These are phyloP conservation scores for Conistra vaccinii DNA, from an alignment of 2,888 invertebrate species.

Conservation along the genomic window DNA sequence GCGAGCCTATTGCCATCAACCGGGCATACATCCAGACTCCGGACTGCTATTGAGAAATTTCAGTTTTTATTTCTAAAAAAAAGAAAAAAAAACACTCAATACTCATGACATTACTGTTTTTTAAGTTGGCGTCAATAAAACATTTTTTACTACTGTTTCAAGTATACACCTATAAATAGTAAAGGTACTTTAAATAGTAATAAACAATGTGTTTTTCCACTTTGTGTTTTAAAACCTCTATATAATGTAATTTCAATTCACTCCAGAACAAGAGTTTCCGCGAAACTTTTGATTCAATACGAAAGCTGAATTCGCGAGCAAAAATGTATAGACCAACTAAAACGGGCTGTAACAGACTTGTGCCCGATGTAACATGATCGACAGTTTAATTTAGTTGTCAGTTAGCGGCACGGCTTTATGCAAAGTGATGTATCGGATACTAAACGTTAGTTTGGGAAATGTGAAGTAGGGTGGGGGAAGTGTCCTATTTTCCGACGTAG, in stretches of 20 bases:
- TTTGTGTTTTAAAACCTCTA: too few relatives aligned
- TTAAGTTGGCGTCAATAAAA: too few relatives aligned
- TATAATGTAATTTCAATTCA: slow-evolving; percentile 2
- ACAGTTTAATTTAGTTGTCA: slow-evolving; percentile 72
- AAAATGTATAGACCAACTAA: slow-evolving; percentile 48
- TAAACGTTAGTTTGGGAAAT: slow-evolving; percentile 49
- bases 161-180: too few relatives aligned
- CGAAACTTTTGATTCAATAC: slow-evolving; percentile 14
- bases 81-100: too few relatives aligned
- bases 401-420: slow-evolving; percentile 54
- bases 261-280: background rate
- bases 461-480: slow-evolving; percentile 7
- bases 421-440: slow-evolving; percentile 61
- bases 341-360: slow-evolving; percentile 24
- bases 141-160: too few relatives aligned
- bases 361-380: slow-evolving; percentile 62
- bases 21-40: too few relatives aligned
- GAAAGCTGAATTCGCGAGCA: slow-evolving; percentile 23
- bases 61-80: too few relatives aligned
- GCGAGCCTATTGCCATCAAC: too few relatives aligned
- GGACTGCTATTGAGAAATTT: too few relatives aligned
- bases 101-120: too few relatives aligned
- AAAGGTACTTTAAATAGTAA: too few relatives aligned
- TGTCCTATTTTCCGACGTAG: slow-evolving; percentile 30
- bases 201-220: too few relatives aligned